Conservation (phyloP, 1,140 invertebrate genomes). For the Eumeta japonica region DNA sequence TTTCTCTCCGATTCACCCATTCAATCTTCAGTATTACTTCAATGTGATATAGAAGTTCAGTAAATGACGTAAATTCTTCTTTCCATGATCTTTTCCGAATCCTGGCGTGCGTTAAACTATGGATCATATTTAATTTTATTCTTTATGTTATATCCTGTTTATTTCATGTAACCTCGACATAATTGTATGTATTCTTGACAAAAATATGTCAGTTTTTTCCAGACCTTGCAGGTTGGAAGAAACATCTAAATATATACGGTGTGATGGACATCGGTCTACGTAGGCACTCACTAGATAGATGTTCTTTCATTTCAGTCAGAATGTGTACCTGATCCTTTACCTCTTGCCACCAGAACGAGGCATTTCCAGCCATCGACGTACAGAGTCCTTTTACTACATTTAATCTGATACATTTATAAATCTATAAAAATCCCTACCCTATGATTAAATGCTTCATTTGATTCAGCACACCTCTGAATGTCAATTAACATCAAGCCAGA, state of each 20-base stretch:
- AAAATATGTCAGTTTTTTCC: neutral
- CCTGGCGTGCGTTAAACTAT: neutral
- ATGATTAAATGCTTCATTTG: neutral
- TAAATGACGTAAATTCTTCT: neutral
- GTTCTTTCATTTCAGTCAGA: neutral
- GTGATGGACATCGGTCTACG: neutral
- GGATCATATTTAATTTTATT: neutral
- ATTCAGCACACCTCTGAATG: neutral
- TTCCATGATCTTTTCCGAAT: neutral
- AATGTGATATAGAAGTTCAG: conserved; percentile 13
- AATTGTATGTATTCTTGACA: neutral
- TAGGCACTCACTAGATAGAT: neutral
- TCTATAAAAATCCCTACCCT: neutral
- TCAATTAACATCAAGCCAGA: neutral
- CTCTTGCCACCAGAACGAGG: neutral
- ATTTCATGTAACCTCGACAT: neutral
- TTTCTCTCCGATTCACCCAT: too few species aligned
- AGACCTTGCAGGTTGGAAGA: neutral
- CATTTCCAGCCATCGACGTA: neutral
- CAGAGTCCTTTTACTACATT: neutral
- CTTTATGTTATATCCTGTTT: neutral
- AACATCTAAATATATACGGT: neutral
- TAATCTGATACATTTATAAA: neutral
- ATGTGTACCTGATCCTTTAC: neutral
- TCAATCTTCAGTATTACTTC: conserved; percentile 5